Evolutionary conservation across 1,140 invertebrate species (phyloP).

Genomic region (Platorchestia sp.): DNA sequence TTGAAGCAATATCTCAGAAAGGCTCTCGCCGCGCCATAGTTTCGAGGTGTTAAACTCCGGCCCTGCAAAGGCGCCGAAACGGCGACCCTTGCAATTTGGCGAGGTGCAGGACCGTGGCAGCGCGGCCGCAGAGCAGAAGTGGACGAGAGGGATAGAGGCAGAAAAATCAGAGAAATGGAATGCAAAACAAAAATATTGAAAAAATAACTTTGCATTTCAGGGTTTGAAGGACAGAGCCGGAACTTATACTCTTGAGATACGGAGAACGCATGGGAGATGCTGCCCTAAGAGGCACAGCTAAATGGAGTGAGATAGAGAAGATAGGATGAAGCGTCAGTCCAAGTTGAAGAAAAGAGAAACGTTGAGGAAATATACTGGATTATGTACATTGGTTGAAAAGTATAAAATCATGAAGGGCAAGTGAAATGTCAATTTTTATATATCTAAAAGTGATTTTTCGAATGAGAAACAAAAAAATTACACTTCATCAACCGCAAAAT

Average conservation of each 20-base stretch:
- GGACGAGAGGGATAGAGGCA: not conserved
- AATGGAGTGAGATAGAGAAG: not conserved
- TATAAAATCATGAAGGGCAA: not conserved
- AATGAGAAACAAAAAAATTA: not conserved
- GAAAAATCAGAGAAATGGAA: not conserved
- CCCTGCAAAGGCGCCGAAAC: not conserved
- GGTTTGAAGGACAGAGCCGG: not conserved
- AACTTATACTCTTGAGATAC: not conserved
- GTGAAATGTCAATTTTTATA: not conserved
- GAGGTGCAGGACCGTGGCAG: not conserved
- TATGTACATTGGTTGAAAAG: not conserved
- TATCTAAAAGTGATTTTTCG: not conserved
- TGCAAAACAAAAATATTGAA: not conserved
- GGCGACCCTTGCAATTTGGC: not conserved
- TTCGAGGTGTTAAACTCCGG: slow-evolving; percentile 40
- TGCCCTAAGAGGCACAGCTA: not conserved
- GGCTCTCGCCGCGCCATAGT: slow-evolving; percentile 32
- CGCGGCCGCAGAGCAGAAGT: not conserved
- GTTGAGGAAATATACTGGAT: not conserved
- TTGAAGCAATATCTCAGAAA: slow-evolving; percentile 20
- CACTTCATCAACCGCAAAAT: not conserved
- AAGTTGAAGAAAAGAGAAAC: not conserved
- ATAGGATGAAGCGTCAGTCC: not conserved
- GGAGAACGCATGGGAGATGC: not conserved
- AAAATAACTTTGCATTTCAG: not conserved